Percentiles rank a stretch among this genome's conserved stretches.
phyloP scores from a whole-genome alignment of 1,140 invertebrate genomes.

The Paramacrobiotus metropolitanus region DNA sequence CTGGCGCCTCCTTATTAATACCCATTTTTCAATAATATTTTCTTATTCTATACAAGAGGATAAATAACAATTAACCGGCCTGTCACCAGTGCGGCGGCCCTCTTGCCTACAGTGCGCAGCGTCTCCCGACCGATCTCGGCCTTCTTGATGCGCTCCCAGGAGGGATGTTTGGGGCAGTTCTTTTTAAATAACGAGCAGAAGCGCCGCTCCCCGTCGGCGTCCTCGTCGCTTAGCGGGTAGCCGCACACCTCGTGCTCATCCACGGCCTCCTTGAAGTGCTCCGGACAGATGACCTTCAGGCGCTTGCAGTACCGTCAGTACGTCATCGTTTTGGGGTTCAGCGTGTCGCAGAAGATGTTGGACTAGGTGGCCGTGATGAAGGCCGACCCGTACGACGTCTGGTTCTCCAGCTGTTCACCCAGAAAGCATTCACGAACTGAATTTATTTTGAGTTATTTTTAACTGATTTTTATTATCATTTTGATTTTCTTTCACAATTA shows the following conservation, averaged over 20 bases:
- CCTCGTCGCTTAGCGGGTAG: slow-evolving; percentile 21
- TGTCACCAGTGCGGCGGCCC: too few relatives aligned
- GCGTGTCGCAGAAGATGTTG: slow-evolving; percentile 98
- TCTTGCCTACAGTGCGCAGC: slow-evolving; percentile 32
- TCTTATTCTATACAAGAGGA: too few relatives aligned
- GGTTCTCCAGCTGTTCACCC: slow-evolving; percentile 62
- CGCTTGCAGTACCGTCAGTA: slow-evolving; percentile 98
- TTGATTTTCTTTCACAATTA: too few relatives aligned
- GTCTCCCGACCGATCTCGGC: slow-evolving; percentile 53
- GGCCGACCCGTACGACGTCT: slow-evolving; percentile 80
- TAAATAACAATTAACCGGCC: too few relatives aligned
- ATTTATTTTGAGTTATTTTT: too few relatives aligned
- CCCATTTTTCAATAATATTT: too few relatives aligned
- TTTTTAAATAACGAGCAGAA: slow-evolving; percentile 71
- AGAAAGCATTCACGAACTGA: too few relatives aligned
- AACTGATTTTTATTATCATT: too few relatives aligned
- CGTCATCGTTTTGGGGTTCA: slow-evolving; percentile 60
- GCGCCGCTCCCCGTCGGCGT: slow-evolving; percentile 44
- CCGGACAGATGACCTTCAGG: slow-evolving; percentile 77
- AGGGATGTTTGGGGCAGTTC: slow-evolving; percentile 66
- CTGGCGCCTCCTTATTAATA: too few relatives aligned
- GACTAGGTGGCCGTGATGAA: slow-evolving; percentile 70
- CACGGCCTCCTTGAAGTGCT: slow-evolving; percentile 78
- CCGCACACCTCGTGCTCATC: slow-evolving; percentile 30
- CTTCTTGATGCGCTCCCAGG: slow-evolving; percentile 78